These are phyloP conservation scores for Eupithecia centaureata DNA, from an alignment of 2,888 invertebrate species.

Conservation along the genomic window DNA sequence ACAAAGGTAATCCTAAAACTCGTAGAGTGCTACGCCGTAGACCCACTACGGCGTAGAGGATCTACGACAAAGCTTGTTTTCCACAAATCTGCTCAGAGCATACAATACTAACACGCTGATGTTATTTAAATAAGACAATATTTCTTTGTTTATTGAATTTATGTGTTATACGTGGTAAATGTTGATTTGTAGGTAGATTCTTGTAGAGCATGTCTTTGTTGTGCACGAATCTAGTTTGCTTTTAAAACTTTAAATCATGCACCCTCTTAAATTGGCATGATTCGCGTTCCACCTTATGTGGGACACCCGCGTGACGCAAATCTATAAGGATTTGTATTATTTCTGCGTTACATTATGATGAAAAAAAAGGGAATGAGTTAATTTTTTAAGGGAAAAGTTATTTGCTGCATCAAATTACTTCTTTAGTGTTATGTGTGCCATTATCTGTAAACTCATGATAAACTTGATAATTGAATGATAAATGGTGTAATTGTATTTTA, in stretches of 20 bases:
- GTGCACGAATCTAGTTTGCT: neutral
- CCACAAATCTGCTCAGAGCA: slow-evolving; percentile 14
- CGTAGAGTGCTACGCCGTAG: slow-evolving; percentile 25
- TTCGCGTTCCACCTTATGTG: too few species aligned
- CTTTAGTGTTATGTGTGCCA: too few species aligned
- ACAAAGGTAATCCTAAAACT: slow-evolving; percentile 10
- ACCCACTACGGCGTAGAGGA: slow-evolving; percentile 7
- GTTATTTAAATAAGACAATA: slow-evolving; percentile 5
- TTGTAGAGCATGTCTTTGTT: neutral
- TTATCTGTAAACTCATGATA: neutral
- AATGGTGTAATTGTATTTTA: too few species aligned
- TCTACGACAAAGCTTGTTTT: slow-evolving; percentile 17
- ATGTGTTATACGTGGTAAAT: neutral
- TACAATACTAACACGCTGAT: neutral
- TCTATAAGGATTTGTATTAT: too few species aligned
- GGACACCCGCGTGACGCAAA: too few species aligned
- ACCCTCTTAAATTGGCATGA: neutral
- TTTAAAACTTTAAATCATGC: neutral
- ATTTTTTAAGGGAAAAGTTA: neutral
- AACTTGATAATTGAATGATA: too few species aligned
- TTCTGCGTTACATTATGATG: too few species aligned
- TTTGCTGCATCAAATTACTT: neutral
- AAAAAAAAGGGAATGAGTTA: too few species aligned
- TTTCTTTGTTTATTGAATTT: slow-evolving; percentile 1
- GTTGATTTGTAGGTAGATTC: neutral